Evolutionary conservation across 1,140 invertebrate genomes (phyloP).

Genomic region (Teleogryllus occipitalis): DNA sequence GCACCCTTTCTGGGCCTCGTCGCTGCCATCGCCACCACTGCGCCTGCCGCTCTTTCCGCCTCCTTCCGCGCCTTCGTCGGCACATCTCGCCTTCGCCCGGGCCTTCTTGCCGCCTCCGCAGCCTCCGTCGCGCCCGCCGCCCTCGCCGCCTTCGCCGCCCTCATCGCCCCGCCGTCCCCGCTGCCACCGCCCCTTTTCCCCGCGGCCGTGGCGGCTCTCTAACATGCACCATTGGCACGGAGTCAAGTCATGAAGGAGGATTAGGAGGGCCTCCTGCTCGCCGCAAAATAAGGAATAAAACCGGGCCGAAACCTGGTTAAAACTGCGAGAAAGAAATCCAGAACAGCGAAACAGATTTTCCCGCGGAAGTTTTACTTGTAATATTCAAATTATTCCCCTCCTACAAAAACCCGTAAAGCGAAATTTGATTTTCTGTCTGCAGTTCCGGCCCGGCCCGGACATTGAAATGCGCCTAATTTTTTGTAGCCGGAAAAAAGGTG

Average conservation of each 20-base stretch:
- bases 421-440: slow-evolving; percentile 5
- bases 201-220: background rate
- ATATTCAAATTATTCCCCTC: slow-evolving; percentile 1
- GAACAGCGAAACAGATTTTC: background rate
- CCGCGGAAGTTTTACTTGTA: slow-evolving; percentile 3
- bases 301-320: background rate
- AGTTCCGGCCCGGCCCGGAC: background rate
- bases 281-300: slow-evolving; percentile 5
- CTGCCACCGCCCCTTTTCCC: background rate
- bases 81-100: too few relatives aligned
- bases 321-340: background rate
- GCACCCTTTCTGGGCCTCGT: too few relatives aligned
- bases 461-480: background rate
- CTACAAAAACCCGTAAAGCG: slow-evolving; percentile 1
- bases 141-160: too few relatives aligned
- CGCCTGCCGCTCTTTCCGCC: too few relatives aligned
- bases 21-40: too few relatives aligned
- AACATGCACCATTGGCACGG: background rate
- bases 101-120: too few relatives aligned
- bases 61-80: too few relatives aligned
- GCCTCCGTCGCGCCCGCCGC: too few relatives aligned
- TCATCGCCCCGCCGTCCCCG: too few relatives aligned
- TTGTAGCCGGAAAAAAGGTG: background rate
- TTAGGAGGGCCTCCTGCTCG: background rate
- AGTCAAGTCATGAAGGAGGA: slow-evolving; percentile 3